Percentiles rank a stretch among this genome's conserved stretches.
Evolutionary conservation across 1,140 invertebrate genomes (phyloP).

Genomic region (Eubasilissa regina): DNA sequence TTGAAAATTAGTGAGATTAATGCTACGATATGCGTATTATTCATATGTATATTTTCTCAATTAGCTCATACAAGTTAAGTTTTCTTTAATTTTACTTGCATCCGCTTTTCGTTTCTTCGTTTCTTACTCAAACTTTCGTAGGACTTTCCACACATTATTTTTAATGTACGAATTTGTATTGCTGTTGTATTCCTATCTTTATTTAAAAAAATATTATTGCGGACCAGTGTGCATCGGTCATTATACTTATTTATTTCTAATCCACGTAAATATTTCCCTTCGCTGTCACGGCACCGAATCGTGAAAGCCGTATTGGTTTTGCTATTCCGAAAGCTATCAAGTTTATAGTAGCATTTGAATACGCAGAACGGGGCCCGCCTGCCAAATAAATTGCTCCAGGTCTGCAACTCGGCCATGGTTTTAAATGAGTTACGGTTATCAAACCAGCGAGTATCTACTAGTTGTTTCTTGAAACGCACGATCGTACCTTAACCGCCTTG

Average conservation of each 20-base stretch:
- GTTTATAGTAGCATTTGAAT: slow-evolving; percentile 39
- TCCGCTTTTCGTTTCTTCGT: too few species aligned
- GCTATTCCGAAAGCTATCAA: slow-evolving; percentile 37
- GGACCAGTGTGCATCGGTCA: slow-evolving; percentile 1
- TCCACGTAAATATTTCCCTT: slow-evolving; percentile 28
- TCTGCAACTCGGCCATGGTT: not conserved
- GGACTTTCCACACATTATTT: too few species aligned
- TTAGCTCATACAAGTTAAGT: too few species aligned
- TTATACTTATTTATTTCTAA: not conserved
- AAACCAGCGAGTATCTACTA: not conserved
- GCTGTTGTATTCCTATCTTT: too few species aligned
- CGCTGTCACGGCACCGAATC: slow-evolving; percentile 1
- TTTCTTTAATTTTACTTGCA: too few species aligned
- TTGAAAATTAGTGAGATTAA: too few species aligned
- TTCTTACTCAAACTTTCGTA: too few species aligned
- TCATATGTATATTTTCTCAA: too few species aligned
- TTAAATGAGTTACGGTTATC: slow-evolving; percentile 17
- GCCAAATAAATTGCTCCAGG: slow-evolving; percentile 32
- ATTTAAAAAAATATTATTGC: too few species aligned
- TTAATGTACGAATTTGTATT: too few species aligned
- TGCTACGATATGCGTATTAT: too few species aligned
- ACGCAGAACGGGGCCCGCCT: slow-evolving; percentile 1
- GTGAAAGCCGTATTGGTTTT: slow-evolving; percentile 23
- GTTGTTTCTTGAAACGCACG: slow-evolving; percentile 25
- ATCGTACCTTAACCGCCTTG: not conserved